Percentiles rank a stretch among this genome's conserved stretches.
These are phyloP conservation scores for Protobothrops mucrosquamatus DNA, from an alignment of 2,113 vertebrate genomes.

Conservation along the genomic window DNA sequence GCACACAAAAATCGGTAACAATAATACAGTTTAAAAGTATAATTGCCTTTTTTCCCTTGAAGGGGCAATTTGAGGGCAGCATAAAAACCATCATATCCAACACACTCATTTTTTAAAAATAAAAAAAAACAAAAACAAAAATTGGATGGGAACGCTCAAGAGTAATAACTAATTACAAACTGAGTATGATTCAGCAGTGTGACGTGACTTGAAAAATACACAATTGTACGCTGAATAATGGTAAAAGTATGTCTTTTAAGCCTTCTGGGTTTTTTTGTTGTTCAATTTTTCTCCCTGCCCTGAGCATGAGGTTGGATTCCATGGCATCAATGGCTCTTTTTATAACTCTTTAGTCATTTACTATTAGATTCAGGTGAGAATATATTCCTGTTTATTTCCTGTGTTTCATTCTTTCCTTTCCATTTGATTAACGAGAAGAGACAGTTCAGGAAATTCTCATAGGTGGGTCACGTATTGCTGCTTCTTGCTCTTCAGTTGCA, in stretches of 20 bases:
- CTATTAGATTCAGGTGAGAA: background rate
- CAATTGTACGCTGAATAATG: background rate
- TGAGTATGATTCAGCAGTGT: background rate
- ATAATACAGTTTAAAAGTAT: conserved; percentile 72
- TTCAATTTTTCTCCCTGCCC: background rate
- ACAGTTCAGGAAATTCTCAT: background rate
- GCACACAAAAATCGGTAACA: conserved; percentile 61
- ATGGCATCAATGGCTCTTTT: background rate
- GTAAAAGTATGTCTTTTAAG: background rate
- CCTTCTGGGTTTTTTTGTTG: background rate
- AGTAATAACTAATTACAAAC: background rate
- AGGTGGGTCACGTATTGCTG: background rate
- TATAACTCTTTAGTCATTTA: background rate
- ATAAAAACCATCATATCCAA: conserved; percentile 50
- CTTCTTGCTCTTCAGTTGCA: background rate
- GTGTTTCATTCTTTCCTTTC: background rate
- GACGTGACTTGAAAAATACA: background rate
- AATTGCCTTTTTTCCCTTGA: conserved; percentile 64
- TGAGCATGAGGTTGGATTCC: background rate
- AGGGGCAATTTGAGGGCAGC: conserved; percentile 57
- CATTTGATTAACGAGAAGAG: background rate
- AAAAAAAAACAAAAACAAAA: background rate
- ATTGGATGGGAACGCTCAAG: background rate
- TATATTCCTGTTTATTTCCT: background rate
- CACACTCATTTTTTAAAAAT: background rate